A percentile compares a stretch with the other conserved stretches of the same genome.
These are phyloP conservation scores for Silvanus unidentatus DNA, from an alignment of 2,888 invertebrate genomes.

Conservation along the genomic window DNA sequence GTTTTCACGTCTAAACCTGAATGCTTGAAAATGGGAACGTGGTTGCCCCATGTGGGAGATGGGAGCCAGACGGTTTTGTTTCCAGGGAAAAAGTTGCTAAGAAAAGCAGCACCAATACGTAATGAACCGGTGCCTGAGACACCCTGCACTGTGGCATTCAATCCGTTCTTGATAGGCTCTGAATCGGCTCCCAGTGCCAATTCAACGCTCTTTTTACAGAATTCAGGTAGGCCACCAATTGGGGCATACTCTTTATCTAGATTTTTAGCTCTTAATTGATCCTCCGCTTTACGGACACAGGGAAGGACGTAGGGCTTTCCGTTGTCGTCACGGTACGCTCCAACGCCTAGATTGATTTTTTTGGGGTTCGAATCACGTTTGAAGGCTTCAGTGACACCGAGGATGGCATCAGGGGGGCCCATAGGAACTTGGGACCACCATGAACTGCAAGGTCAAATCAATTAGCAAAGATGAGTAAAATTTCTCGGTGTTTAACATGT, in stretches of 20 bases:
- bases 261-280: slow-evolving; percentile 57
- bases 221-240: slow-evolving; percentile 80
- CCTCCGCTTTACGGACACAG: slow-evolving; percentile 82
- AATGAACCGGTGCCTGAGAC: slow-evolving; percentile 97
- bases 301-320: slow-evolving; percentile 95
- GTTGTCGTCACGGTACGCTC: slow-evolving; percentile 95
- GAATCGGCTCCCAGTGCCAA: slow-evolving; percentile 84
- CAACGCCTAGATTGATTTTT: slow-evolving; percentile 94
- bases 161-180: slow-evolving; percentile 59
- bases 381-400: slow-evolving; percentile 95
- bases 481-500: too few relatives aligned
- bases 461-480: too few relatives aligned
- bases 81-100: slow-evolving; percentile 73
- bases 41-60: slow-evolving; percentile 97
- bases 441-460: slow-evolving; percentile 51
- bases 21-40: slow-evolving; percentile 89
- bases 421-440: slow-evolving; percentile 87
- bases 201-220: slow-evolving; percentile 75
- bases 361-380: slow-evolving; percentile 84
- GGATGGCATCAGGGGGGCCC: slow-evolving; percentile 97
- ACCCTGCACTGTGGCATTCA: slow-evolving; percentile 73
- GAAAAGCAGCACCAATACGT: slow-evolving; percentile 85
- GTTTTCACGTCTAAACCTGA: slow-evolving; percentile 77
- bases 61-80: slow-evolving; percentile 84
- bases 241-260: slow-evolving; percentile 94